Percentiles rank a stretch among this genome's conserved stretches.
Conservation (phyloP, 2,113 vertebrate species). For the Narcine bancroftii region DNA sequence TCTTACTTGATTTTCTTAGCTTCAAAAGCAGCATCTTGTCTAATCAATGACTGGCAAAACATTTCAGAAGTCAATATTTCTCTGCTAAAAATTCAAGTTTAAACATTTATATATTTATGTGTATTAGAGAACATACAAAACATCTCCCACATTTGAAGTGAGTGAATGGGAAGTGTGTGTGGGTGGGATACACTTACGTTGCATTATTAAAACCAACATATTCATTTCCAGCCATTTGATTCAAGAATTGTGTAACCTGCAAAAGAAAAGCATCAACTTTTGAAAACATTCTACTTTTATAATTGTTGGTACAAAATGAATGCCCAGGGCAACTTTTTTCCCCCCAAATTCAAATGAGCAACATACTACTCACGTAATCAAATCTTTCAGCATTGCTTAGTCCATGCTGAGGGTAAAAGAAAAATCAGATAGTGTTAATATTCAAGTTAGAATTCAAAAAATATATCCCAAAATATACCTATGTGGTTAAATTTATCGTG, state of each 20-base stretch:
- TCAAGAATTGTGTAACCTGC: slow-evolving; percentile 96
- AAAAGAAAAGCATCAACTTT: slow-evolving; percentile 14
- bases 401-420: slow-evolving; percentile 81
- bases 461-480: neutral
- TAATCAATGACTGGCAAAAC: neutral
- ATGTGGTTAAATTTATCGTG: neutral
- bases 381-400: slow-evolving; percentile 94
- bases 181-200: slow-evolving; percentile 71
- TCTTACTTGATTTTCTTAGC: neutral
- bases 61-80: neutral
- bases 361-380: slow-evolving; percentile 89
- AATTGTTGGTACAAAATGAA: neutral
- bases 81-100: too few species aligned
- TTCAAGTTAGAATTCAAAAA: neutral
- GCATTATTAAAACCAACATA: slow-evolving; percentile 98
- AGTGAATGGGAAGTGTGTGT: neutral
- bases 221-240: slow-evolving; percentile 96
- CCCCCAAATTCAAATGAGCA: neutral
- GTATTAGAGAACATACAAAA: neutral
- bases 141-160: neutral
- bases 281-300: neutral
- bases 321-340: neutral
- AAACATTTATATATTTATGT: neutral
- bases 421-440: slow-evolving; percentile 48
- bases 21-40: neutral